Conservation (phyloP, 1,140 invertebrate genomes). For the Neodiprion fabricii region DNA sequence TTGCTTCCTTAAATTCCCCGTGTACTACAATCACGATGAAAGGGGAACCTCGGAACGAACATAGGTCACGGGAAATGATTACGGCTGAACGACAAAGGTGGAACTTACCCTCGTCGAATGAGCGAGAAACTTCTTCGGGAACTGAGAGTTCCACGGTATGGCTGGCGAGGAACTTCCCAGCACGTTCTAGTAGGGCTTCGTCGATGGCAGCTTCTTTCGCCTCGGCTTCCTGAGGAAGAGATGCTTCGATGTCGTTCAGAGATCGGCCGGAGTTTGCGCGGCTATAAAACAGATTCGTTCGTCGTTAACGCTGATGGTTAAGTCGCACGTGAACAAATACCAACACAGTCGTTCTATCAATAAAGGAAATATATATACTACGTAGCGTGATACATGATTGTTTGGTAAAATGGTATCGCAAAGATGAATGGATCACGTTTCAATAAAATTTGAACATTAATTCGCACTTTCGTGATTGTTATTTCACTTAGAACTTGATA, state of each 20-base stretch:
- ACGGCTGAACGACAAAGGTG: too few relatives aligned
- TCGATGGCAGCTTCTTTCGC: slow-evolving; percentile 79
- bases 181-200: slow-evolving; percentile 74
- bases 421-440: background rate
- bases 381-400: background rate
- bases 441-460: background rate
- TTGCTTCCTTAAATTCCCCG: too few relatives aligned
- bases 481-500: background rate
- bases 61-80: too few relatives aligned
- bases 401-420: background rate
- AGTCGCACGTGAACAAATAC: background rate
- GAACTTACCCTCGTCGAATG: slow-evolving; percentile 61
- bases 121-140: slow-evolving; percentile 70
- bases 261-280: slow-evolving; percentile 61
- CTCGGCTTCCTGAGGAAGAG: slow-evolving; percentile 70
- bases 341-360: background rate
- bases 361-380: background rate
- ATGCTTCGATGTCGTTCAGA: slow-evolving; percentile 61
- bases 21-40: too few relatives aligned
- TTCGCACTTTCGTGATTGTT: background rate
- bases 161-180: slow-evolving; percentile 76
- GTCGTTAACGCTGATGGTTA: background rate
- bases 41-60: too few relatives aligned
- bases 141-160: slow-evolving; percentile 81
- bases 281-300: slow-evolving; percentile 39